phyloP scores from a whole-genome alignment of 2,113 vertebrate genomes.

The Motacilla tschutschensis region DNA sequence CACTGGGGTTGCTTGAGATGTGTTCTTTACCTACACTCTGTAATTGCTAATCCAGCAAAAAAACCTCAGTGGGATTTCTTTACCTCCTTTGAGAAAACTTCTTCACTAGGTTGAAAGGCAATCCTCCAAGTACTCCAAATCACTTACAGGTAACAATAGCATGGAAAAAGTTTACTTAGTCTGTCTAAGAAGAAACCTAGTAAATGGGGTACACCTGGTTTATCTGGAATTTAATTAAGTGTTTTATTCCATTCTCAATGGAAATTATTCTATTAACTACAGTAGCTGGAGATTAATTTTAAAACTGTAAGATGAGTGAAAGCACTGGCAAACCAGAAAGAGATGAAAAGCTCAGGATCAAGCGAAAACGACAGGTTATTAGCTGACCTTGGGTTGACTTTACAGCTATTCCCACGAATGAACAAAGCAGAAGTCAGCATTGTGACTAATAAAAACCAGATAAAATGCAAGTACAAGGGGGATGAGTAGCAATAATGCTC shows the following conservation, averaged over 20 bases:
- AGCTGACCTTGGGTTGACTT: background rate
- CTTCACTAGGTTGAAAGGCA: background rate
- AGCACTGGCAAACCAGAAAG: background rate
- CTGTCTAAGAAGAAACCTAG: background rate
- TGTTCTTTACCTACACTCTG: background rate
- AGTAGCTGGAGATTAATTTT: background rate
- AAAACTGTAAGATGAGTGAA: background rate
- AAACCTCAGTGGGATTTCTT: slow-evolving; percentile 7
- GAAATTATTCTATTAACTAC: background rate
- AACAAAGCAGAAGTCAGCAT: background rate
- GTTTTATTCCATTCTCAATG: background rate
- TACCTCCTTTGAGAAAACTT: slow-evolving; percentile 15
- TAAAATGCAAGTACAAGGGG: background rate
- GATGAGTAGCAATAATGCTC: background rate
- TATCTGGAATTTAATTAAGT: background rate
- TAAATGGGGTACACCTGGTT: background rate
- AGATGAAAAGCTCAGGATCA: background rate
- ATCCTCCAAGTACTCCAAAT: slow-evolving; percentile 27
- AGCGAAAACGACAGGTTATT: background rate
- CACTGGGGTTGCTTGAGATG: background rate
- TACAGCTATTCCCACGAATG: background rate
- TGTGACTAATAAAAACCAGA: background rate
- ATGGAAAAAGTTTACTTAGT: background rate
- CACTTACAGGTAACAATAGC: background rate
- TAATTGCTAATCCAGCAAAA: background rate